Conservation (phyloP, 1,140 invertebrate genomes). For the Coenobita brevimanus region DNA sequence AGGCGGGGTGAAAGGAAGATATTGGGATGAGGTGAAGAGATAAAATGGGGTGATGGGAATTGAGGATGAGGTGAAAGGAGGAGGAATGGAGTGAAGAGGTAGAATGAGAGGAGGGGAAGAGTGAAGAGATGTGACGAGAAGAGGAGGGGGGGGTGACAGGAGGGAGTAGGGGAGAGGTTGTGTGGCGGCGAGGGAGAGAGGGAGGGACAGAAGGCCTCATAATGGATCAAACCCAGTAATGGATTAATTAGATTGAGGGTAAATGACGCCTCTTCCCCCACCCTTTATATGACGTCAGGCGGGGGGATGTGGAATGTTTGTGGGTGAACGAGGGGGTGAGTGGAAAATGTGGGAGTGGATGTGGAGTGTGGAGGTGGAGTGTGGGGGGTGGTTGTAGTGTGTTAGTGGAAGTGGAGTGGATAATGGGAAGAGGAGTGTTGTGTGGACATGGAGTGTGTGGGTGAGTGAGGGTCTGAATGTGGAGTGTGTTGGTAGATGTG, state of each 20-base stretch:
- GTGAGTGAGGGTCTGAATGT: no score
- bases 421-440: no score
- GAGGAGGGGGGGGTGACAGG: background rate
- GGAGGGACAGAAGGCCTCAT: constrained; percentile 34
- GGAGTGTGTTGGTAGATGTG: background rate
- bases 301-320: background rate
- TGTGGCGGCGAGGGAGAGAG: background rate
- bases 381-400: background rate
- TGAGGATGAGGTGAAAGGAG: background rate
- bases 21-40: background rate
- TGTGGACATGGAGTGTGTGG: no score
- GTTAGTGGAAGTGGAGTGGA: background rate
- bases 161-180: background rate
- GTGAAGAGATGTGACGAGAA: background rate
- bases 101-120: background rate
- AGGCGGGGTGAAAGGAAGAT: background rate
- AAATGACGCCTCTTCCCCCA: constrained; percentile 33
- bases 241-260: constrained; percentile 66
- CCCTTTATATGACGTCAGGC: background rate
- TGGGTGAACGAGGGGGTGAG: background rate
- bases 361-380: background rate
- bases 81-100: background rate
- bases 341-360: background rate
- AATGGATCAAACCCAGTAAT: constrained; percentile 61
- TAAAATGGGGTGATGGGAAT: background rate